Conservation (phyloP, 2,113 vertebrate species). For the Oxyura jamaicensis region DNA sequence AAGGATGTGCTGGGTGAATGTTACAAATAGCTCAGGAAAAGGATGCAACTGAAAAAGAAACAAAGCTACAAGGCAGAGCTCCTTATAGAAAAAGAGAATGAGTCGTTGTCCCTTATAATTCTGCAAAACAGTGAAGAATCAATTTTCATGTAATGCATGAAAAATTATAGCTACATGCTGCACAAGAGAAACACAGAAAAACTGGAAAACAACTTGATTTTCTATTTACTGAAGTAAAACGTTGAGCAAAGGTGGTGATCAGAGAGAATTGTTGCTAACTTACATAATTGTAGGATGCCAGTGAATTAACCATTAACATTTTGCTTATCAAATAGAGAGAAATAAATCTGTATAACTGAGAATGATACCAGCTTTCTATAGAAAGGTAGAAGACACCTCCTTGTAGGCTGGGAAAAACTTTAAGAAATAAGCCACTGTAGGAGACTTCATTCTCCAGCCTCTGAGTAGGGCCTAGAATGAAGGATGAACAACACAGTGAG, state of each 20-base stretch:
- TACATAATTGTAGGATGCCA: not conserved
- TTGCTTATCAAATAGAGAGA: not conserved
- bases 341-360: not conserved
- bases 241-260: not conserved
- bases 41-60: not conserved
- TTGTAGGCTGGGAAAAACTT: not conserved
- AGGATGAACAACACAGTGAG: not conserved
- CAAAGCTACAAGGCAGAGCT: not conserved
- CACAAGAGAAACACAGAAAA: not conserved
- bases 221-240: not conserved
- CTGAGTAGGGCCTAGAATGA: rapidly evolving
- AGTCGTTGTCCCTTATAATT: not conserved
- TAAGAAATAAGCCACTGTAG: rapidly evolving
- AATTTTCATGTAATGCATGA: not conserved
- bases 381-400: not conserved
- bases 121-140: not conserved
- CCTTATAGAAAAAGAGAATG: not conserved
- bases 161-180: not conserved
- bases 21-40: not conserved
- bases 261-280: not conserved
- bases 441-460: rapidly evolving
- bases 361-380: not conserved
- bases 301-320: not conserved
- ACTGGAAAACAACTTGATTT: not conserved
- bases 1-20: rapidly evolving